Evolutionary conservation across 1,140 invertebrate species (phyloP), one percentile per base, ranked within the genome.

Genomic region (Mizuhopecten yessoensis): DNA sequence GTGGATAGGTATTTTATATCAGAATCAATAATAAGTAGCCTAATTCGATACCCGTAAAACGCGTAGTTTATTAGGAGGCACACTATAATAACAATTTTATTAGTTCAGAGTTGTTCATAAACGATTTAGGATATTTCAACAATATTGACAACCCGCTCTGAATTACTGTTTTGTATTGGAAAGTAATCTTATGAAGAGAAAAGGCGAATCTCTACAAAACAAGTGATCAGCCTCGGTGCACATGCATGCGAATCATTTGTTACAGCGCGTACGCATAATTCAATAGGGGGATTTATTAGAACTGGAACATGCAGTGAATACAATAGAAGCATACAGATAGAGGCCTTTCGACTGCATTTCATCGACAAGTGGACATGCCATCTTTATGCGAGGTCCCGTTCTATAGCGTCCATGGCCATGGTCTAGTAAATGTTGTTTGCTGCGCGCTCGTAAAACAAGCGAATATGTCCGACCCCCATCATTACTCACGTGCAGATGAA

Each of bases 361-460:
- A 75, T 75, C 23, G 57, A 11, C 57, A 75, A 75, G 57, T 75
- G 57, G 57, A 75, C 57, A 75, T 75, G n/a, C 57, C 57, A 17
- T 75, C 23, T 75, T 75, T 75, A 29, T 29, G 11, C 36, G 36
- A 39, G 36, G 5, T 29, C 23, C 9, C 9, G 57, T 75, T 75
- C 57, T 75, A 29, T 75, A 75, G 57, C 5, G 57, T 75, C 57
- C 23, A n/a, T n/a, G 57, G 57, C n/a, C 29, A 75, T 75, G 57
- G 57, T 75, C 57, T 75, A 75, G 57, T 75, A 75, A 75, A n/a
- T 75, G n/a, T 75, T 29, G 57, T 75, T 75, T 75, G 57, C 57
- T 75, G 57, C 11, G 57, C 57, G n/a, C 57, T 75, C 57, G n/a
- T 75, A 75, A 75, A 75, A 75, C 57, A 75, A 75, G 23, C 17